Evolutionary conservation across 2,797 vertebrate species (phyloP).

Genomic region (Hypotaenidia okinawae): DNA sequence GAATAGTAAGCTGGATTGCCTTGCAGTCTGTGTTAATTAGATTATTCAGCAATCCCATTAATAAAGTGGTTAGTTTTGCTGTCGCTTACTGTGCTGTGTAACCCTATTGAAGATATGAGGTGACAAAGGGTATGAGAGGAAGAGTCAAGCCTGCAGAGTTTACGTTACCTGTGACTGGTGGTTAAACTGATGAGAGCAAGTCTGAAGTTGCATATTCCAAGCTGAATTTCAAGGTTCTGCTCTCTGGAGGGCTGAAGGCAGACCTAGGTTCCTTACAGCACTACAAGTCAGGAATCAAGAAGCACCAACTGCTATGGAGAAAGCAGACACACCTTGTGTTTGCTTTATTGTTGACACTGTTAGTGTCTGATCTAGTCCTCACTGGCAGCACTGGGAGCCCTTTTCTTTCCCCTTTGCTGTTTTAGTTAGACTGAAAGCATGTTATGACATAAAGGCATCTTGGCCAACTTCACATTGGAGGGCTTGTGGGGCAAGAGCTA

Average conservation of each 20-base stretch:
- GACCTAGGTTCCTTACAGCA: not conserved
- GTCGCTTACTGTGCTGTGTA: not conserved
- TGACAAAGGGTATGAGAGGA: not conserved
- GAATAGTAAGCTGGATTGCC: not conserved
- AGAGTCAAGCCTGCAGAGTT: not conserved
- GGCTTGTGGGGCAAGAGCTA: not conserved
- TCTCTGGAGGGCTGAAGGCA: not conserved
- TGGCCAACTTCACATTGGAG: not conserved
- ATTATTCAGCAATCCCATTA: conserved; percentile 33
- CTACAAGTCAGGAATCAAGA: not conserved
- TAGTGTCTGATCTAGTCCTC: not conserved
- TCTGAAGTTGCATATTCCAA: not conserved
- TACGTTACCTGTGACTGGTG: not conserved
- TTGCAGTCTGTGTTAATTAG: conserved; percentile 12
- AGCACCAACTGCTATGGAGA: not conserved
- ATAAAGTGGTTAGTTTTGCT: conserved; percentile 23
- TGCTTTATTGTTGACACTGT: not conserved
- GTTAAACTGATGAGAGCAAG: not conserved
- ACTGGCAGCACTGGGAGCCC: not conserved
- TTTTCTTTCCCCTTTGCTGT: not conserved
- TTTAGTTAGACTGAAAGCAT: not conserved
- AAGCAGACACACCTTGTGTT: not conserved
- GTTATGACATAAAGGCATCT: not conserved
- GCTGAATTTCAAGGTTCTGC: not conserved
- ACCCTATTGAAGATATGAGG: not conserved